Base-by-base conservation (phyloP, 2,113 vertebrate genomes). In the Noturus placidus region DNA sequence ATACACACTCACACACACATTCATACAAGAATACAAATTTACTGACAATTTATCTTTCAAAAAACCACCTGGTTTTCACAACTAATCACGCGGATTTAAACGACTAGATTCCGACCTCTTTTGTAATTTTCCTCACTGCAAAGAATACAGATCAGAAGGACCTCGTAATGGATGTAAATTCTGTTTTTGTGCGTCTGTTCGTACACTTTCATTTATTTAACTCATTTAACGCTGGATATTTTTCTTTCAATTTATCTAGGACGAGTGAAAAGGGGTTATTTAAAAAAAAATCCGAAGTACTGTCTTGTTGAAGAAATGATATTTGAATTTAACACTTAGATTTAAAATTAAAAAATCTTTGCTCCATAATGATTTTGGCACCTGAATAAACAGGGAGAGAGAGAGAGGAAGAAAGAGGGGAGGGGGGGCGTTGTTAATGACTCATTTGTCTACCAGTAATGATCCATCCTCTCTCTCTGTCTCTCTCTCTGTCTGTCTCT, bases 361-460 rank as follows among this genome's bases (percentile, higher is more conserved):
- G 25, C 14, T 33, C 38, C 72, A 59, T 80, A 57, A 87, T 87
- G 56, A 87, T 72, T 87, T 67, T 70, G 4, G 86, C 33, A 82
- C 54, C 22, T 54, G 19, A 52, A 61, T 46, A 78, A 79, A 76
- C 6, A 54, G 3, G 70, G 27, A 70, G 25, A 82, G 76, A 80
- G 77, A 76, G 87, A 79, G 87, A 70, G 84, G 82, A 79, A 15
- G 76, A 65, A 22, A 76, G 74, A 27, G 59, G n/a, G n/a, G n/a
- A n/a, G n/a, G n/a, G n/a, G n/a, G n/a, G n/a, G n/a, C n/a, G n/a
- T n/a, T n/a, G n/a, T n/a, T n/a, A n/a, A n/a, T n/a, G n/a, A n/a
- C n/a, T n/a, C n/a, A n/a, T n/a, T n/a, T n/a, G n/a, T n/a, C n/a
- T n/a, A n/a, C n/a, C n/a, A n/a, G n/a, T n/a, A n/a, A n/a, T n/a